phyloP scores from a whole-genome alignment of 2,797 vertebrate genomes.

The Manis javanica region DNA sequence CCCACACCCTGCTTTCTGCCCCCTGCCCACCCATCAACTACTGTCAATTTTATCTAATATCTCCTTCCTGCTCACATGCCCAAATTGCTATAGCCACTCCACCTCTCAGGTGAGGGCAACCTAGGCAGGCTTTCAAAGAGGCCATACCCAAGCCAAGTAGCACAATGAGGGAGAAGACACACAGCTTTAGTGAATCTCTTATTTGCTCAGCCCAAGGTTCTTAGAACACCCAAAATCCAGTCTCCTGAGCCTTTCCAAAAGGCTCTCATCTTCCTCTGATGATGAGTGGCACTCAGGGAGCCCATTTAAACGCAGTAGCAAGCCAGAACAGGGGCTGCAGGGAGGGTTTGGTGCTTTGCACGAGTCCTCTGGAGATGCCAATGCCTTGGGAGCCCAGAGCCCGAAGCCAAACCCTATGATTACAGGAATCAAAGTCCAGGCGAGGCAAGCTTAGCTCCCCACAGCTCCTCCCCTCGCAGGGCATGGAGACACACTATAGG shows the following conservation, averaged over 20 bases:
- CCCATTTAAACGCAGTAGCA: conserved; percentile 17
- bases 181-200: conserved; percentile 4
- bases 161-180: not conserved
- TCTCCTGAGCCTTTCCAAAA: conserved; percentile 33
- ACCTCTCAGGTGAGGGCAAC: not conserved
- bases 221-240: conserved; percentile 32
- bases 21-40: not conserved
- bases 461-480: not conserved
- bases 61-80: not conserved
- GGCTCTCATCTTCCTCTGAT: conserved; percentile 41
- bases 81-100: not conserved
- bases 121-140: not conserved
- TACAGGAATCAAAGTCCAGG: not conserved
- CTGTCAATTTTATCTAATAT: conserved; percentile 6
- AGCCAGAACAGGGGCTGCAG: not conserved
- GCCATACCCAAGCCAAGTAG: not conserved
- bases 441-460: conserved; percentile 3
- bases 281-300: not conserved
- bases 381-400: not conserved
- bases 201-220: conserved; percentile 12
- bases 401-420: conserved; percentile 22
- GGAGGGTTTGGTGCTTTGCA: not conserved
- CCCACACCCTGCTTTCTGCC: not conserved
- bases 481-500: not conserved
- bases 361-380: conserved; percentile 21